Conservation (phyloP, 2,888 invertebrate genomes). For the Calliphora vomitoria region DNA sequence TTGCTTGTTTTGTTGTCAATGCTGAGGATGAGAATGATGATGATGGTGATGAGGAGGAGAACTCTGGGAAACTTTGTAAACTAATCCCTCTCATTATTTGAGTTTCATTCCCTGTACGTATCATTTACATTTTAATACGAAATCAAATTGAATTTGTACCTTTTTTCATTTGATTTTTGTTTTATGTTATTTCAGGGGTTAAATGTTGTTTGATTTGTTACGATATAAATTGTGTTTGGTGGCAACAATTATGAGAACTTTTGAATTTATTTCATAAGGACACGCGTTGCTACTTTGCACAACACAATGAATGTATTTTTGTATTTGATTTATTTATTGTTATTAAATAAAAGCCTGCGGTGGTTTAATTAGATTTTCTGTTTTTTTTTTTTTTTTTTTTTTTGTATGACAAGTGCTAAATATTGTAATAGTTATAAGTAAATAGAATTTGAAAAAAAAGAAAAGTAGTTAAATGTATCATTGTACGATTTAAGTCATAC, state of each 20-base stretch:
- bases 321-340: conserved; percentile 63
- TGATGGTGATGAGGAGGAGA: conserved; percentile 33
- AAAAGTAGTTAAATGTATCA: too few relatives aligned
- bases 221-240: conserved; percentile 52
- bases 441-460: neutral
- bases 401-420: conserved; percentile 29
- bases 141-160: conserved; percentile 53
- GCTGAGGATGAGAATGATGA: conserved; percentile 35
- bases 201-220: conserved; percentile 53
- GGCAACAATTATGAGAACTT: conserved; percentile 74
- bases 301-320: conserved; percentile 52
- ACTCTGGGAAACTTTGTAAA: conserved; percentile 73
- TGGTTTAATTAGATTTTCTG: conserved; percentile 70
- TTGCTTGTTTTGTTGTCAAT: conserved; percentile 79
- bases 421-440: neutral
- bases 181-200: conserved; percentile 24
- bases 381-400: neutral
- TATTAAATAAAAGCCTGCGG: conserved; percentile 66
- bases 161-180: neutral
- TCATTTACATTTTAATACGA: conserved; percentile 62
- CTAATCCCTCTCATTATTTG: conserved; percentile 67
- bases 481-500: neutral
- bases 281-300: conserved; percentile 70
- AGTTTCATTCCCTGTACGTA: conserved; percentile 59
- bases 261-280: conserved; percentile 32